These are phyloP conservation scores for Philereme transversata DNA, from an alignment of 2,888 invertebrate species.

Conservation along the genomic window DNA sequence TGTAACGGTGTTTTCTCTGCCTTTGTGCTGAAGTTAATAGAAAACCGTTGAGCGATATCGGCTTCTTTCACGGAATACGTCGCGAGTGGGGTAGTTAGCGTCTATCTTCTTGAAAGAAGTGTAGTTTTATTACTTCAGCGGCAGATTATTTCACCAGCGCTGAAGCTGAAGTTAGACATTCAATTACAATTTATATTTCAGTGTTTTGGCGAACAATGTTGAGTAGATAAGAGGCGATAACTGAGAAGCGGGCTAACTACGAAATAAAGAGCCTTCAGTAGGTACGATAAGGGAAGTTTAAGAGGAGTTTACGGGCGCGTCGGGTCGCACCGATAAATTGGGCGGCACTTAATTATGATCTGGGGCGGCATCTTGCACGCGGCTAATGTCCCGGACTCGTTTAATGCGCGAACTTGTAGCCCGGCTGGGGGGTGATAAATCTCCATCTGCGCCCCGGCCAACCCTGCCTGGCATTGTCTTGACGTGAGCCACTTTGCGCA, in stretches of 20 bases:
- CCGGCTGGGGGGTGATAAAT: slow-evolving; percentile 73
- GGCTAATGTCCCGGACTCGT: slow-evolving; percentile 83
- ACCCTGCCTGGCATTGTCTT: slow-evolving; percentile 48
- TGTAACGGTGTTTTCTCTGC: slow-evolving; percentile 69
- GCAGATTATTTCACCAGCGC: slow-evolving; percentile 28
- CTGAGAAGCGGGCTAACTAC: slow-evolving; percentile 73
- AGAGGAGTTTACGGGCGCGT: slow-evolving; percentile 75
- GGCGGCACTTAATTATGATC: slow-evolving; percentile 84
- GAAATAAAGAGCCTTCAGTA: slow-evolving; percentile 81
- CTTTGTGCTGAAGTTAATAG: slow-evolving; percentile 68
- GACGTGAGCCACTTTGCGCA: slow-evolving; percentile 27
- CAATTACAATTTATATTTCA: slow-evolving; percentile 36
- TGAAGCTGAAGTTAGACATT: slow-evolving; percentile 31
- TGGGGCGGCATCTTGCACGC: slow-evolving; percentile 83
- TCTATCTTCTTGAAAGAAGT: slow-evolving; percentile 40
- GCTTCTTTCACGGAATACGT: slow-evolving; percentile 54
- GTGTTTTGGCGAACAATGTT: slow-evolving; percentile 29
- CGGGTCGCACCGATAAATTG: slow-evolving; percentile 83
- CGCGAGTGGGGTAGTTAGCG: slow-evolving; percentile 48
- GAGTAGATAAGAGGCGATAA: slow-evolving; percentile 73
- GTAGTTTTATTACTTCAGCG: slow-evolving; percentile 33
- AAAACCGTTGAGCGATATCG: slow-evolving; percentile 64
- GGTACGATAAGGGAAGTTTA: slow-evolving; percentile 81
- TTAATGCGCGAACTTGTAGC: slow-evolving; percentile 83
- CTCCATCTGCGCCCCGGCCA: slow-evolving; percentile 69